Base-by-base conservation (phyloP, 1,140 invertebrate species). In the Drosophila pachea region DNA sequence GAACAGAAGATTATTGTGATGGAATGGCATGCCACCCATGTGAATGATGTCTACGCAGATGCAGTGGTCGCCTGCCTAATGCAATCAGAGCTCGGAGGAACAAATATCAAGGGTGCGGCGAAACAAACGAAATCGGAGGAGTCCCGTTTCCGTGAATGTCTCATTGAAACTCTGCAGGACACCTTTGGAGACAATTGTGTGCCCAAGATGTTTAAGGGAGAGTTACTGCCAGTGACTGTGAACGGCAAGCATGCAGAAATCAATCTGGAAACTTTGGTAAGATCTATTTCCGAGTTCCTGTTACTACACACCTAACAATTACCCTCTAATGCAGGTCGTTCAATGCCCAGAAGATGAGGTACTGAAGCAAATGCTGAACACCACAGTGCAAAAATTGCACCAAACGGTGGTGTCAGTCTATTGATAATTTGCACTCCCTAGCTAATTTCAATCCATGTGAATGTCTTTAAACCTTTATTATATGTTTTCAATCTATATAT, bases 11-110 rank as follows among this genome's bases (percentile, higher is more conserved):
- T 96, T 62, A 93, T 97, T 4, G 94, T 95, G 0, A 91, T 99
- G 50, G 97, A 97, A 92, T 99, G 98, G 98, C 91, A 94, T 12
- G 96, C 97, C 12, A 97, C 95, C 87, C 97, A 98, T 8, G 94
- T 98, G 14, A 96, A 97, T 86, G 98, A 99, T 89, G 99, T 99
- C 96, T 99, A 96, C 90, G 97, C 98, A 2, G 98, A 99, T 91
- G 95, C 97, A 14, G 94, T 98, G 9, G 91, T 99, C 35, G 95
- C 96, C 7, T 96, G 93, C 43, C 91, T 97, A 35, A 91, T 97
- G 67, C 93, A 95, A 89, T 95, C 95, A 4, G 94, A 96, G 72
- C 90, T 93, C 64, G 91, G 93, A 74, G 93, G 94, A 74, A 90
- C 91, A 65, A 89, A 92, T 79, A 79, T 93, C 78, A 86, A 94